A percentile compares a stretch with the other conserved stretches of the same genome.
Evolutionary conservation across 2,113 vertebrate species (phyloP).

Genomic region (Eretmochelys imbricata): DNA sequence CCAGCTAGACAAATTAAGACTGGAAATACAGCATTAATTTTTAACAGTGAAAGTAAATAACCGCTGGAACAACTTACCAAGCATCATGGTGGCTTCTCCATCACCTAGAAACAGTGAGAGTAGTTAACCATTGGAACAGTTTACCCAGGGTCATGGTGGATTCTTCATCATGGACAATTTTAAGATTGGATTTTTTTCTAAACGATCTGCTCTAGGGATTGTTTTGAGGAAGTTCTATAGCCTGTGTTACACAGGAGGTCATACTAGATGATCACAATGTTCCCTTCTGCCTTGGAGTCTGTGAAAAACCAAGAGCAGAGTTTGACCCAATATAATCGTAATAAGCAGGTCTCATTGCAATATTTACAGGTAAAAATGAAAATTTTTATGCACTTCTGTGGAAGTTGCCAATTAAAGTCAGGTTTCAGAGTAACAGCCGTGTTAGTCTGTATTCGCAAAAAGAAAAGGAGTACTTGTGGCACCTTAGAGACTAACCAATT

Average conservation of each 20-base stretch:
- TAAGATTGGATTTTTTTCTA: not conserved
- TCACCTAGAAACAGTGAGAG: not conserved
- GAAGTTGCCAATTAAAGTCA: not conserved
- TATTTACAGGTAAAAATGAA: not conserved
- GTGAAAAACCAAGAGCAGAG: not conserved
- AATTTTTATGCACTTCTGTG: not conserved
- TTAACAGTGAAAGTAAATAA: not conserved
- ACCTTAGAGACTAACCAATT: no score
- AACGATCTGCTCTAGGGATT: not conserved
- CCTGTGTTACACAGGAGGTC: not conserved
- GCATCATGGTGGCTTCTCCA: not conserved
- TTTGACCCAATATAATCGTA: not conserved
- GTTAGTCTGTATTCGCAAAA: no score
- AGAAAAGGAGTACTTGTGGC: no score
- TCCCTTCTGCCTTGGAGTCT: not conserved
- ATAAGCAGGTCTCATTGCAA: not conserved
- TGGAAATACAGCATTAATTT: not conserved
- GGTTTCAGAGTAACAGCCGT: no score
- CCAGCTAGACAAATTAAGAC: not conserved
- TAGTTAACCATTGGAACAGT: no score
- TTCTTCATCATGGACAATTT: not conserved
- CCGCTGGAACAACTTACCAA: not conserved
- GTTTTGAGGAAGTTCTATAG: not conserved
- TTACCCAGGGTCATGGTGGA: not conserved
- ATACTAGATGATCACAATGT: not conserved